phyloP scores from a whole-genome alignment of 2,113 vertebrate species.

The Larimichthys crocea region DNA sequence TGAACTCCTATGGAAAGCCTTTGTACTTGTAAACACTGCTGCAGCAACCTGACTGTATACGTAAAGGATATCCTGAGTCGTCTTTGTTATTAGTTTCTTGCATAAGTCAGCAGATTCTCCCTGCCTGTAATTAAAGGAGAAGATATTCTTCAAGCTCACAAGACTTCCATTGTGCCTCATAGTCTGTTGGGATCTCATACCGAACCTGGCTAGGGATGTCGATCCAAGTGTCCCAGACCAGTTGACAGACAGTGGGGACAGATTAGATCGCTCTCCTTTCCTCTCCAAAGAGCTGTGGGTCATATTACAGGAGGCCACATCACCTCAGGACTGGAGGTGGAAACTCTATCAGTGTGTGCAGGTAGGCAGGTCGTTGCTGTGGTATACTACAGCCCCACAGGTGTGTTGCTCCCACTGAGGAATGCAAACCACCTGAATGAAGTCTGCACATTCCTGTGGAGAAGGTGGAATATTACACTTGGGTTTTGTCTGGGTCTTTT shows the following conservation, averaged over 20 bases:
- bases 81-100: slow-evolving; percentile 53
- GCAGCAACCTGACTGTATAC: background rate
- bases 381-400: slow-evolving; percentile 37
- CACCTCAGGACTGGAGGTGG: slow-evolving; percentile 24
- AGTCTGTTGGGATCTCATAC: slow-evolving; percentile 49
- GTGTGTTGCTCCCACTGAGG: slow-evolving; percentile 56
- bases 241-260: slow-evolving; percentile 42
- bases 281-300: slow-evolving; percentile 42
- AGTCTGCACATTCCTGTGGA: slow-evolving; percentile 42
- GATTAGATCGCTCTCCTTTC: slow-evolving; percentile 43
- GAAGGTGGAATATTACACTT: slow-evolving; percentile 39
- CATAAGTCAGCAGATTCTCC: slow-evolving; percentile 68
- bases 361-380: slow-evolving; percentile 13
- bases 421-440: slow-evolving; percentile 58
- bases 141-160: slow-evolving; percentile 59
- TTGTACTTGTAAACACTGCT: background rate
- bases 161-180: slow-evolving; percentile 67
- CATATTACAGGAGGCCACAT: slow-evolving; percentile 63
- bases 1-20: slow-evolving; percentile 27
- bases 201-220: slow-evolving; percentile 14
- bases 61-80: slow-evolving; percentile 26
- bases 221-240: slow-evolving; percentile 49
- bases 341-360: slow-evolving; percentile 61
- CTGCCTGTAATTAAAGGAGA: slow-evolving; percentile 60
- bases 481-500: background rate